phyloP scores from a whole-genome alignment of 2,888 invertebrate genomes.

The Andrena fulva region DNA sequence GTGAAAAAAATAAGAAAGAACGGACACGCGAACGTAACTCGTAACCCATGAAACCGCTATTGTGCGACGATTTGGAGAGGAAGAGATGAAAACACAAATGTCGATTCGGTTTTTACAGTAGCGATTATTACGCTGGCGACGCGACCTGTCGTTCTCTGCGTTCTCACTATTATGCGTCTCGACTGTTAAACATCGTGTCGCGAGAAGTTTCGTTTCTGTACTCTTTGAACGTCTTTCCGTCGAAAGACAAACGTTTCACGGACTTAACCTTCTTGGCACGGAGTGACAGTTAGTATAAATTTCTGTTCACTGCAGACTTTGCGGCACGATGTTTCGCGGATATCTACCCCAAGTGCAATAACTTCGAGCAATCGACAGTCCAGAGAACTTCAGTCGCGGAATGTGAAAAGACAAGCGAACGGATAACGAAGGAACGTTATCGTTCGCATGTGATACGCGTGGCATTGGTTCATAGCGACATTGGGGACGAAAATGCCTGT shows the following conservation, averaged over 20 bases:
- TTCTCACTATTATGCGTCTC: not conserved
- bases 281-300: not conserved
- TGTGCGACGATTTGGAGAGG: slow-evolving; percentile 40
- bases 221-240: too few relatives aligned
- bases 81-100: slow-evolving; percentile 13
- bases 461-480: slow-evolving; percentile 84
- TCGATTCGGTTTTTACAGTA: slow-evolving; percentile 30
- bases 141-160: slow-evolving; percentile 38
- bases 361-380: slow-evolving; percentile 41
- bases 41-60: slow-evolving; percentile 55
- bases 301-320: not conserved
- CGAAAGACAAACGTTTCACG: too few relatives aligned
- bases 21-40: slow-evolving; percentile 47
- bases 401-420: slow-evolving; percentile 58
- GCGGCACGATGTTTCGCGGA: not conserved
- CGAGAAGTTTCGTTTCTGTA: not conserved
- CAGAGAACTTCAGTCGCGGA: slow-evolving; percentile 59
- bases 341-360: slow-evolving; percentile 56
- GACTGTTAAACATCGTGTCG: not conserved
- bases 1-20: slow-evolving; percentile 15
- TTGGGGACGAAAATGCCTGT: slow-evolving; percentile 78
- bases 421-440: slow-evolving; percentile 38
- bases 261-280: too few relatives aligned
- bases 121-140: slow-evolving; percentile 30
- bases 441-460: slow-evolving; percentile 59